phyloP scores from a whole-genome alignment of 2,113 vertebrate genomes.

The Ornithorhynchus anatinus region DNA sequence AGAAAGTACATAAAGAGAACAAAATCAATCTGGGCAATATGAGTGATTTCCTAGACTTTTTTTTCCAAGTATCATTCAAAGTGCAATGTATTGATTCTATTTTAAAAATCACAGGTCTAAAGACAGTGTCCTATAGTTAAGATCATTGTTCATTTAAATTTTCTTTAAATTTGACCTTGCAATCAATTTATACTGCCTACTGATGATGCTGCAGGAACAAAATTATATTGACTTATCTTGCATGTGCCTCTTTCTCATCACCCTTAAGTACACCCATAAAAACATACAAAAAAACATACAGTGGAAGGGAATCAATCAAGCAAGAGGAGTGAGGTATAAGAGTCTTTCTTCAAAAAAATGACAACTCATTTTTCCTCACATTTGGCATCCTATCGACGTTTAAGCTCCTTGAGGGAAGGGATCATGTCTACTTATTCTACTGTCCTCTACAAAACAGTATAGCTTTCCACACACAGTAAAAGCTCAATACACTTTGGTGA shows the following conservation, averaged over 20 bases:
- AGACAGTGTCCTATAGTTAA: conserved; percentile 21
- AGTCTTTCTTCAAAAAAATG: too few species aligned
- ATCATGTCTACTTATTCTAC: too few species aligned
- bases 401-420: too few species aligned
- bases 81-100: conserved; percentile 39
- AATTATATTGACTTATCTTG: conserved; percentile 10
- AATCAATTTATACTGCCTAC: conserved; percentile 27
- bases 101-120: conserved; percentile 47
- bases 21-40: conserved; percentile 34
- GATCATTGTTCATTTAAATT: conserved; percentile 40
- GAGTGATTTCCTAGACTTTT: conserved; percentile 32
- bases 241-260: not conserved
- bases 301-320: too few species aligned
- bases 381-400: too few species aligned
- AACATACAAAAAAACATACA: not conserved
- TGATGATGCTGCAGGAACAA: conserved; percentile 18
- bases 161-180: conserved; percentile 36
- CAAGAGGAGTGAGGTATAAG: too few species aligned
- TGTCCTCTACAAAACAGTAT: too few species aligned
- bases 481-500: too few species aligned
- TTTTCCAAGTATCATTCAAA: conserved; percentile 29
- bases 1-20: conserved; percentile 38
- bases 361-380: too few species aligned
- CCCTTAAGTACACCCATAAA: conserved; percentile 1
- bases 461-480: too few species aligned